A percentile compares a stretch with the other conserved stretches of the same genome.
These are phyloP conservation scores for Pampusana beccarii DNA, from an alignment of 2,113 vertebrate genomes.

Conservation along the genomic window DNA sequence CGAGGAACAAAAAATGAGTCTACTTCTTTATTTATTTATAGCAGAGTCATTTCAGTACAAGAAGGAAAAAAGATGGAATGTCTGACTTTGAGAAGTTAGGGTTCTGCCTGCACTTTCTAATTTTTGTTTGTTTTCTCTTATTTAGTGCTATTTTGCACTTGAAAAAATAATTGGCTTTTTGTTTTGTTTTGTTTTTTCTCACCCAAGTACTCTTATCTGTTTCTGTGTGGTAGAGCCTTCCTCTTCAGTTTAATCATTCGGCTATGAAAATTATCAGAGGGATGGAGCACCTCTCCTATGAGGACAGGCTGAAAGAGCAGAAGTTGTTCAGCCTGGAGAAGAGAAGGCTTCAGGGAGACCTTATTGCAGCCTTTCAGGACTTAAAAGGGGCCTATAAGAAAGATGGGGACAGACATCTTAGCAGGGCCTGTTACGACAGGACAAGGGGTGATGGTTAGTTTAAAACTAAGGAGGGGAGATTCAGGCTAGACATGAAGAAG, in stretches of 20 bases:
- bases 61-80: not conserved
- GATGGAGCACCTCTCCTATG: too few relatives aligned
- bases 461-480: too few relatives aligned
- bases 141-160: not conserved
- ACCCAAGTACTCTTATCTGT: not conserved
- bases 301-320: too few relatives aligned
- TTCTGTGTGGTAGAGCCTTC: not conserved
- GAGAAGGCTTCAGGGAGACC: too few relatives aligned
- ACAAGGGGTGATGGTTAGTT: too few relatives aligned
- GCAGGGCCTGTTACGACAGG: too few relatives aligned
- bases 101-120: not conserved
- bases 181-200: not conserved
- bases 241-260: not conserved
- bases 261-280: too few relatives aligned
- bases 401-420: too few relatives aligned
- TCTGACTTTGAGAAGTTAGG: not conserved
- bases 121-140: not conserved
- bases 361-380: too few relatives aligned
- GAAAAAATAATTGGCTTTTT: not conserved
- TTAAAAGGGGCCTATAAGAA: too few relatives aligned
- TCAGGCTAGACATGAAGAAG: too few relatives aligned
- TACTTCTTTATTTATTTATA: not conserved
- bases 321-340: too few relatives aligned
- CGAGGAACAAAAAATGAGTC: not conserved
- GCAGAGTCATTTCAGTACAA: not conserved